A percentile compares a stretch with the other conserved stretches of the same genome.
phyloP scores from a whole-genome alignment of 2,113 vertebrate genomes.

The Macaca mulatta region DNA sequence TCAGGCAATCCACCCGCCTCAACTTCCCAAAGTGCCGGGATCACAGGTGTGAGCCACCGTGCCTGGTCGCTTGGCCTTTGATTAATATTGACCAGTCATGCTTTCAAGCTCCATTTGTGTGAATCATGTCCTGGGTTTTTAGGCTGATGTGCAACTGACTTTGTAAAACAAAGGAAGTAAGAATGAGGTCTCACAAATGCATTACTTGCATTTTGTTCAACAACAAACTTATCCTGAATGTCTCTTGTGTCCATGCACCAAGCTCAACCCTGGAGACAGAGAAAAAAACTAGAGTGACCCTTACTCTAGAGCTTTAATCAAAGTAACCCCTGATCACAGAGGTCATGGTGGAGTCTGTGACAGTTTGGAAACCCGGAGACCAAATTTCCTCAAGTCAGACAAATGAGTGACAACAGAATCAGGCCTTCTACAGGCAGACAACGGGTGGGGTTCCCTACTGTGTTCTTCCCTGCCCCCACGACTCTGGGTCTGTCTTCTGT shows the following conservation, averaged over 20 bases:
- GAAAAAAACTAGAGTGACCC: neutral
- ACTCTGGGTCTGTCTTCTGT: neutral
- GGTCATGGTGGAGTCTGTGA: neutral
- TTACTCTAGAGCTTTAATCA: neutral
- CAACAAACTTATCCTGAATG: neutral
- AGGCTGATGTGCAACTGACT: constrained; percentile 30
- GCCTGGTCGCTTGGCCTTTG: neutral
- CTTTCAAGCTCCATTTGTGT: neutral
- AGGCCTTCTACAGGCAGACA: neutral
- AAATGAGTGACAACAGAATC: neutral
- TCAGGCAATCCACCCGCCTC: too few species aligned
- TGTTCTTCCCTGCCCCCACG: neutral
- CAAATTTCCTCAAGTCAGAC: neutral
- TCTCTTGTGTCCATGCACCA: neutral
- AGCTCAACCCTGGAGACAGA: neutral
- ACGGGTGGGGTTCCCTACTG: neutral
- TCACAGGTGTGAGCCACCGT: too few species aligned
- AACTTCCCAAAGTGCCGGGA: too few species aligned
- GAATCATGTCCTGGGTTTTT: constrained; percentile 5
- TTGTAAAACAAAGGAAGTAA: constrained; percentile 43
- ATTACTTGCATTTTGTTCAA: neutral
- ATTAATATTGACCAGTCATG: neutral
- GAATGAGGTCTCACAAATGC: neutral
- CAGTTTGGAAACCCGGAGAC: neutral
- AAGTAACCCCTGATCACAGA: neutral